Evolutionary conservation across 1,140 invertebrate species (phyloP).

Genomic region (Aleiodes sp.): DNA sequence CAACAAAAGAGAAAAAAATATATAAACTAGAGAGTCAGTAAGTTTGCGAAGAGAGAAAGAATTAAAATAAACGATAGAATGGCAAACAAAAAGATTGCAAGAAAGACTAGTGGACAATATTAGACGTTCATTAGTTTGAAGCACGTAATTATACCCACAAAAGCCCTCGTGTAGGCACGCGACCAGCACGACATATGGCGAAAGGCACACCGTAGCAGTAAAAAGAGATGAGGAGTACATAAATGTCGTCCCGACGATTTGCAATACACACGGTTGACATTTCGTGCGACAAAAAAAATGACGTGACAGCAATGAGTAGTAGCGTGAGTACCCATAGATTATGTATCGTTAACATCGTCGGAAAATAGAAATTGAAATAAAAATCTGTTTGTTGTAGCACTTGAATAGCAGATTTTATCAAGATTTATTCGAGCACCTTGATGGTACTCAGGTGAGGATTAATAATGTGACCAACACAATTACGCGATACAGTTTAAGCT

Average conservation of each 20-base stretch:
- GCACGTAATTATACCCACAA: constrained; percentile 53
- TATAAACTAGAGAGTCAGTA: constrained; percentile 57
- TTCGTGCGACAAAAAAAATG: constrained; percentile 16
- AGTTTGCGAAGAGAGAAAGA: constrained; percentile 42
- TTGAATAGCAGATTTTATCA: not conserved
- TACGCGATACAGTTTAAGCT: not conserved
- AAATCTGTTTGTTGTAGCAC: not conserved
- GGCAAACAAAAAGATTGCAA: not conserved
- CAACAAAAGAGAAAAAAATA: no score
- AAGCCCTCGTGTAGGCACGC: constrained; percentile 56
- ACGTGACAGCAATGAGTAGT: not conserved
- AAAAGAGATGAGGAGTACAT: constrained; percentile 15
- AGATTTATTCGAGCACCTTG: not conserved
- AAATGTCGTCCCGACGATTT: constrained; percentile 31
- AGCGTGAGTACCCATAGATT: not conserved
- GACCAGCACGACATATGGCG: constrained; percentile 59
- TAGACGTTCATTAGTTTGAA: constrained; percentile 59
- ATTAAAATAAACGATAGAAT: not conserved
- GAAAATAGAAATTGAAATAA: not conserved
- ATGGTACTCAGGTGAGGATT: constrained; percentile 11
- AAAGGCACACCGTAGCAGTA: constrained; percentile 20
- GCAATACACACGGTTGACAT: constrained; percentile 29
- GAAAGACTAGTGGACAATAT: constrained; percentile 47
- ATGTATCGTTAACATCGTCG: not conserved
- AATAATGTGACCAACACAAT: not conserved